A percentile compares a stretch with the other conserved stretches of the same genome.
phyloP scores from a whole-genome alignment of 2,888 invertebrate genomes.

The Eutolmus rufibarbis region DNA sequence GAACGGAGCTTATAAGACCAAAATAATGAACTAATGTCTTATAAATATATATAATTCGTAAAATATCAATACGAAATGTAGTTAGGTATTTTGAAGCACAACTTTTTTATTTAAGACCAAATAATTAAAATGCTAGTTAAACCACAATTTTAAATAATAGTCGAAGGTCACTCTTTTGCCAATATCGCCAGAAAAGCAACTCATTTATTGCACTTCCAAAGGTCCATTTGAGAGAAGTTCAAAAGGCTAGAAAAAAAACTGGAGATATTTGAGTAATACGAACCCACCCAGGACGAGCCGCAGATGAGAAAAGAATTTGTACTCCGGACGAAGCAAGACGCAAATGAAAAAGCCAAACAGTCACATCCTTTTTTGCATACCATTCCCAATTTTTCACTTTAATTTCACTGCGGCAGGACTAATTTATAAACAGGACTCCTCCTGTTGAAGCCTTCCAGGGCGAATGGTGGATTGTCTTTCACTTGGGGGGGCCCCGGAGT shows the following conservation, averaged over 20 bases:
- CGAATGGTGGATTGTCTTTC: neutral
- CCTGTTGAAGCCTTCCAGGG: neutral
- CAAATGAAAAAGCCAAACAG: constrained; percentile 21
- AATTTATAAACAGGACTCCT: constrained; percentile 33
- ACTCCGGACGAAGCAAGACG: neutral
- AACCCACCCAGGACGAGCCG: neutral
- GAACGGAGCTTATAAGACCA: no score
- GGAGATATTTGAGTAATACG: neutral
- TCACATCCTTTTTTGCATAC: constrained; percentile 33
- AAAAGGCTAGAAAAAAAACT: neutral
- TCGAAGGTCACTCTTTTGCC: neutral
- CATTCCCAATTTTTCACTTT: constrained; percentile 37
- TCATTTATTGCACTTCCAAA: neutral
- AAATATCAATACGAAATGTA: no score
- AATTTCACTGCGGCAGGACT: constrained; percentile 31
- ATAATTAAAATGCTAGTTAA: neutral
- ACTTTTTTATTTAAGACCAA: no score
- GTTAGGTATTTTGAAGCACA: no score
- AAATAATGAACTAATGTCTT: no score
- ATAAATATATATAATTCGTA: no score
- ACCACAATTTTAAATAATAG: neutral
- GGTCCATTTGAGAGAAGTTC: neutral
- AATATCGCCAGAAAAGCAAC: neutral
- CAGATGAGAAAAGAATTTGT: neutral
- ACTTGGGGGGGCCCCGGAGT: neutral